Base-by-base conservation (phyloP, 2,797 vertebrate species). In the Phalloptychus januarius region DNA sequence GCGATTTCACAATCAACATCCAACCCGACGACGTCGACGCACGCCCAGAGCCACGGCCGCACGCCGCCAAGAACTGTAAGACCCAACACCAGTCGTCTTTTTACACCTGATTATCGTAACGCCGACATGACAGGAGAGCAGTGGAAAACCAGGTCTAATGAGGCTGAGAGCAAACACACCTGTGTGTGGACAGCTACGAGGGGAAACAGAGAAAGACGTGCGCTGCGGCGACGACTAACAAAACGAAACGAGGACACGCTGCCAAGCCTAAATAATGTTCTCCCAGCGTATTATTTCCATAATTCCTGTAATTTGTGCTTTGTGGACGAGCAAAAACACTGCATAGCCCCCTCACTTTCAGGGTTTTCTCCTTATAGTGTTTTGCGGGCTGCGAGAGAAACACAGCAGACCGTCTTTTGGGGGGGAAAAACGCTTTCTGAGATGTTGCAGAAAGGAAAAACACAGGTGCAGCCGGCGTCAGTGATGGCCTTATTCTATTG, bases 401-500 rank as follows among this genome's bases (percentile, higher is more conserved):
- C 74, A 74, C 23, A 73, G 70, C 5, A 48, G 56, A 75, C 16
- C 63, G 44, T 45, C 44, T 50, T 46, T 28, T 31, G 28, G 58
- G 13, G 18, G 33, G 74, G 44, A 78, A 44, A 75, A 54, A 74
- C 67, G 75, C 75, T 78, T n/a, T n/a, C n/a, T n/a, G 6, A 79
- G 33, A 74, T 54, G 54, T 79, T 79, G 42, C 36, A 71, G 76
- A 67, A 74, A 75, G 79, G 65, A 87, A 80, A 73, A 86, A 79
- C 78, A 70, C 82, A 79, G 74, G 83, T 87, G 86, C 74, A 79
- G 23, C 12, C 73, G 74, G 76, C 72, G 76, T 67, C 72, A 52
- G 69, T 72, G 42, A 87, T 80, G 81, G 72, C 81, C 82, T 88
- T 65, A 70, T 83, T 89, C 86, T 48, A 76, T 4, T 86, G 45